These are phyloP conservation scores for Nothocercus julius DNA, from an alignment of 2,113 vertebrate species.

Conservation along the genomic window DNA sequence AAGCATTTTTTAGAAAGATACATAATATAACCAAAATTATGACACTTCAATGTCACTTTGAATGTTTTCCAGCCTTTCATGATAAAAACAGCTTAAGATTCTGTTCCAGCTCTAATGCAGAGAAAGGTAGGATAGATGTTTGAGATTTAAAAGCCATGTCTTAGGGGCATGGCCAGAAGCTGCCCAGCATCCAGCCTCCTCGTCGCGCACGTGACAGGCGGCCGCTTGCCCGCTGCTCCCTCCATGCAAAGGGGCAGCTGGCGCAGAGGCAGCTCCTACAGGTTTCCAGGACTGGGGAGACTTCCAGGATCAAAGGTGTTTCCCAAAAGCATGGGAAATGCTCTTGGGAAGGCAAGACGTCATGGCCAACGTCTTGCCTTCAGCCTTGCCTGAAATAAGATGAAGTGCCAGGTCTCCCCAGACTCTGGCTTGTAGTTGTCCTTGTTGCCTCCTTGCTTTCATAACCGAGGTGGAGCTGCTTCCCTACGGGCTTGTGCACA, in stretches of 20 bases:
- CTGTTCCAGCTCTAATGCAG: constrained; percentile 52
- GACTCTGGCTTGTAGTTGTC: neutral
- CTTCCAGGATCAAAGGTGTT: neutral
- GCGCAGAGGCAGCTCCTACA: neutral
- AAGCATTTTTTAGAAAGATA: constrained; percentile 73
- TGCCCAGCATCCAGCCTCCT: neutral
- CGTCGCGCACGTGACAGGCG: neutral
- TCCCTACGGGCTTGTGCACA: neutral
- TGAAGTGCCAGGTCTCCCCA: neutral
- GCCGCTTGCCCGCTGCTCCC: neutral
- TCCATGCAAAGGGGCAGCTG: neutral
- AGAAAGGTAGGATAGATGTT: constrained; percentile 48
- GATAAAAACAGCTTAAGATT: constrained; percentile 67
- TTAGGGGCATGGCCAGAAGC: neutral
- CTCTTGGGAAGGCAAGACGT: too few species aligned
- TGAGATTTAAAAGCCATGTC: neutral
- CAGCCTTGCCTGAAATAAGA: neutral
- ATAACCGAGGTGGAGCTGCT: neutral
- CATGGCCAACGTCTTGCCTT: neutral
- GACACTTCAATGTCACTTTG: constrained; percentile 76
- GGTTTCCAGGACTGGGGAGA: neutral
- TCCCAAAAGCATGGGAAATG: neutral
- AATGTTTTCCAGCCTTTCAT: constrained; percentile 67
- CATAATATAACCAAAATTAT: constrained; percentile 72
- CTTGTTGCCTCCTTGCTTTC: neutral